These are phyloP conservation scores for Penelope pileata DNA, from an alignment of 2,113 vertebrate genomes.

Conservation along the genomic window DNA sequence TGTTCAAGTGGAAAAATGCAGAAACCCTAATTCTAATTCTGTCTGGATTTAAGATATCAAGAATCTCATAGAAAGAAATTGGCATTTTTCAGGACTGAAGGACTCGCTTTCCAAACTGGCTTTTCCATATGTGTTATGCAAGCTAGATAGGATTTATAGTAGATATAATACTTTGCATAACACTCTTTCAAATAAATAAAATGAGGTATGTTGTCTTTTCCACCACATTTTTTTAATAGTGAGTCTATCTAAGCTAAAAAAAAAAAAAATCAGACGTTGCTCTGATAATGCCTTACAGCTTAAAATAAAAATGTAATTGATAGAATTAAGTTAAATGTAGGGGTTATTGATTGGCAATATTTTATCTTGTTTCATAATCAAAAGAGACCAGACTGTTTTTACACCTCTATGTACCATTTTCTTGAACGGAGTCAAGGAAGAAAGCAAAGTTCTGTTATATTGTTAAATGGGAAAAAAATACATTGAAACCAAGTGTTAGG, in stretches of 20 bases:
- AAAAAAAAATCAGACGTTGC: neutral
- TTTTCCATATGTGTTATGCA: neutral
- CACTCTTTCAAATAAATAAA: neutral
- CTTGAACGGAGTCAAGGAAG: slow-evolving; percentile 40
- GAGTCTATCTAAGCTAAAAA: neutral
- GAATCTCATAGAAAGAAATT: neutral
- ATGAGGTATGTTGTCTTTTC: neutral
- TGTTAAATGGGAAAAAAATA: slow-evolving; percentile 7
- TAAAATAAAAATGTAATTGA: neutral
- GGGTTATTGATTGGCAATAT: neutral
- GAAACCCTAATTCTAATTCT: neutral
- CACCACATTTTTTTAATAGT: neutral
- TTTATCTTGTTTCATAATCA: slow-evolving; percentile 40
- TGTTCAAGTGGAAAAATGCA: neutral
- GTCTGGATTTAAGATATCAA: neutral
- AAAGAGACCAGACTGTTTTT: slow-evolving; percentile 40
- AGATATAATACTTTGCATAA: neutral
- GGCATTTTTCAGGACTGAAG: neutral
- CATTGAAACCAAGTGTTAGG: slow-evolving; percentile 6
- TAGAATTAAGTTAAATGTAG: neutral
- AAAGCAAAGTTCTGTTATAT: slow-evolving; percentile 8
- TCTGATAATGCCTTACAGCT: neutral
- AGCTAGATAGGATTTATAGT: neutral
- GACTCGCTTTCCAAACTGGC: neutral
- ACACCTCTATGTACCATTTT: slow-evolving; percentile 45